phyloP scores from a whole-genome alignment of 2,113 vertebrate genomes.

The Sceloporus tristichus region DNA sequence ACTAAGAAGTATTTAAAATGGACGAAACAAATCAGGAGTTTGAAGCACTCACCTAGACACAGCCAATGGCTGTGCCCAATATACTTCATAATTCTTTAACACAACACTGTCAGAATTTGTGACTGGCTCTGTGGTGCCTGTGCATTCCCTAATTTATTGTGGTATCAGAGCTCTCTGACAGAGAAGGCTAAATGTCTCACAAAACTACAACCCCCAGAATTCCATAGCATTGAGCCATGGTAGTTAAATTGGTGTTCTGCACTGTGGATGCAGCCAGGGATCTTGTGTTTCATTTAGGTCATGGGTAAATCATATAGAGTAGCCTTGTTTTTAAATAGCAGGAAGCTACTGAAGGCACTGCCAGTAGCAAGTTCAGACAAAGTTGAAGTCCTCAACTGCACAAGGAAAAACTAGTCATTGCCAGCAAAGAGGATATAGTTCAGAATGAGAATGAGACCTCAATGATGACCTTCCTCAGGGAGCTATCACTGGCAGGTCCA shows the following conservation, averaged over 20 bases:
- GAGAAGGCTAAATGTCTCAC: too few relatives aligned
- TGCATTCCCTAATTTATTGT: too few relatives aligned
- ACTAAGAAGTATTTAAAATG: neutral
- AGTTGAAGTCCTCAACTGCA: neutral
- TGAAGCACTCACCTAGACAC: neutral
- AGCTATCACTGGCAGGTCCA: neutral
- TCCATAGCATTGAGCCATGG: too few relatives aligned
- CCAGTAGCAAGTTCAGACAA: neutral
- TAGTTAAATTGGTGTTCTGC: too few relatives aligned
- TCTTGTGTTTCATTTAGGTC: too few relatives aligned
- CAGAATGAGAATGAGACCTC: neutral
- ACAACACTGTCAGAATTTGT: too few relatives aligned
- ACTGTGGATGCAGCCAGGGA: too few relatives aligned
- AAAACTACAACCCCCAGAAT: too few relatives aligned
- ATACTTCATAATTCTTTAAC: neutral
- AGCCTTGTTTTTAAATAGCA: neutral
- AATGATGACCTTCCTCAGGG: neutral
- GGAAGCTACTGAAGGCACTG: neutral
- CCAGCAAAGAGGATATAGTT: neutral
- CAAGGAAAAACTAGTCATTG: neutral
- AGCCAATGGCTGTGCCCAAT: neutral
- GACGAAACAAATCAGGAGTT: neutral
- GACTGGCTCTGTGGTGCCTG: neutral
- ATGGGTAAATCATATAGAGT: neutral
- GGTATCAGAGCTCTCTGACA: too few relatives aligned